Conservation (phyloP, 2,113 vertebrate species). For the Paratilapia polleni region DNA sequence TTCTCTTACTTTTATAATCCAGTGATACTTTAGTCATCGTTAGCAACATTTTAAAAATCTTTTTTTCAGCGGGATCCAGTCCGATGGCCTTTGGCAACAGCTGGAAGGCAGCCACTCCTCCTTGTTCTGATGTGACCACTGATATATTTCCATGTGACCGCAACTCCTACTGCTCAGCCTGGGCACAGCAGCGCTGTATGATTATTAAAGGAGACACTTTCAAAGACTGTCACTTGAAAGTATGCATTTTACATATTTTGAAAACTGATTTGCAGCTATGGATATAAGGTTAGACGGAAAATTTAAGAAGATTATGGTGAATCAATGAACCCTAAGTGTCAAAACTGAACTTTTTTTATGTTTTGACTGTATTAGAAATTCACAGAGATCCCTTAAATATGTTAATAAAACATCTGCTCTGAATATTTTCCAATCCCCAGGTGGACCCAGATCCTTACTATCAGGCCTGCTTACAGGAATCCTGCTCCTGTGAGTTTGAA, state of each 20-base stretch:
- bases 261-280: too few relatives aligned
- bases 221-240: constrained; percentile 83
- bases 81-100: constrained; percentile 84
- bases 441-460: constrained; percentile 84
- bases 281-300: too few relatives aligned
- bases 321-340: background rate
- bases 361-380: too few relatives aligned
- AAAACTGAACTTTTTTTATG: background rate
- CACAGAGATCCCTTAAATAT: too few relatives aligned
- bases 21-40: background rate
- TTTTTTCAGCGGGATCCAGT: constrained; percentile 46
- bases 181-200: constrained; percentile 85
- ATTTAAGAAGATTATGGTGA: background rate
- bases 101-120: constrained; percentile 81
- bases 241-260: constrained; percentile 10
- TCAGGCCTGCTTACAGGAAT: constrained; percentile 83
- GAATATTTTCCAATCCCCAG: constrained; percentile 56
- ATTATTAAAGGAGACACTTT: constrained; percentile 82
- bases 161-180: constrained; percentile 84
- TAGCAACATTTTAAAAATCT: background rate
- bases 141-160: constrained; percentile 84
- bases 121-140: constrained; percentile 80
- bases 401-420: background rate
- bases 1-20: background rate
- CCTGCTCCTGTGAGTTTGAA: constrained; percentile 86